A percentile compares a stretch with the other conserved stretches of the same genome.
These are phyloP conservation scores for Seriola rivoliana DNA, from an alignment of 2,113 vertebrate species.

Conservation along the genomic window DNA sequence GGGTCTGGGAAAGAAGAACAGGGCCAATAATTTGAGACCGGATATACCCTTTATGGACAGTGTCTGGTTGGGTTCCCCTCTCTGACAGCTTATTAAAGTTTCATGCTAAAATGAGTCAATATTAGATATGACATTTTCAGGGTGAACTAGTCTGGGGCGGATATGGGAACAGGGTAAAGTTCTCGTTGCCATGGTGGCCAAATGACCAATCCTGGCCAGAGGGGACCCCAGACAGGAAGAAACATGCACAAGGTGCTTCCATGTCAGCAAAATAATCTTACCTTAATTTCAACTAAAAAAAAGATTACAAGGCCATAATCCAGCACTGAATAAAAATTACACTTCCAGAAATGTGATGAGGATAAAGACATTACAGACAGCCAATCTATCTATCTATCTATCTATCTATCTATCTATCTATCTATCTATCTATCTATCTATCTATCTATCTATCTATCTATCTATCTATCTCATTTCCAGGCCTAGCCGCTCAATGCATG, in stretches of 20 bases:
- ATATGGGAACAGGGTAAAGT: slow-evolving; percentile 51
- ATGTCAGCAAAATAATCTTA: background rate
- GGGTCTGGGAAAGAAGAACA: slow-evolving; percentile 45
- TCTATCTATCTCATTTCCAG: background rate
- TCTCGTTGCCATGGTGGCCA: slow-evolving; percentile 52
- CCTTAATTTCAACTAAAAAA: slow-evolving; percentile 2
- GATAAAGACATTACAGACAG: background rate
- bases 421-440: too few relatives aligned
- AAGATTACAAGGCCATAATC: background rate
- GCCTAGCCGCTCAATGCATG: background rate
- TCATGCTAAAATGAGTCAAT: slow-evolving; percentile 82
- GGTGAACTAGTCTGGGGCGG: slow-evolving; percentile 60
- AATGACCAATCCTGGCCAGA: slow-evolving; percentile 53
- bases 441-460: too few relatives aligned
- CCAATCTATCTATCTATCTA: too few relatives aligned
- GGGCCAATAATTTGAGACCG: slow-evolving; percentile 59
- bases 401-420: too few relatives aligned
- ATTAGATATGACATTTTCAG: slow-evolving; percentile 83
- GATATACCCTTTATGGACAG: slow-evolving; percentile 70
- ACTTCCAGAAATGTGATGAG: background rate
- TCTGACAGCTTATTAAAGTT: slow-evolving; percentile 82
- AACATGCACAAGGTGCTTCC: background rate
- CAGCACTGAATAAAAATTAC: background rate
- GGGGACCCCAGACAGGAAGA: slow-evolving; percentile 6
- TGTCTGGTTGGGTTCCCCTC: slow-evolving; percentile 61